Base-by-base conservation (phyloP, 2,797 vertebrate genomes). In the Bovichtus variegatus region DNA sequence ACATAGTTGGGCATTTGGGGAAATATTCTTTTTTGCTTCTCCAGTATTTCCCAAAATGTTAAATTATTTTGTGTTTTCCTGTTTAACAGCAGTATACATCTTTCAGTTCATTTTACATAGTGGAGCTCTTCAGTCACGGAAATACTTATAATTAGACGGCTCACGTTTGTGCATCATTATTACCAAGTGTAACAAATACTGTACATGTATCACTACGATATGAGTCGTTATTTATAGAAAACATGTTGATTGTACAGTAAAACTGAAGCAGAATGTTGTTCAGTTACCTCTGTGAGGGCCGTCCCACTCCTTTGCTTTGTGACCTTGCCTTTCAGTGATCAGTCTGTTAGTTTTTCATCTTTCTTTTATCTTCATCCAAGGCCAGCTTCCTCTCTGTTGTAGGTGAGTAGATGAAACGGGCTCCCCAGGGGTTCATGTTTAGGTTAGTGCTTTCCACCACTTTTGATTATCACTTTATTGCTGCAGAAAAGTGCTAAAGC, bases 311-410 rank as follows among this genome's bases (percentile, higher is more conserved):
- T 51, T 84, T 63, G 38, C 71, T 76, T 71, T 79, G 60, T 80
- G 82, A 86, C 90, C 86, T 93, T 91, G 80, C 27, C 34, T 86
- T 68, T 76, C 49, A 47, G 29, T 69, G 70, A 77, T 87, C 62
- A 49, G 47, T 74, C 77, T 67, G 55, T 62, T 63, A 7, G n/a
- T 68, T 63, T 64, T 59, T 57, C 51, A 18, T 38, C 46, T 61
- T 79, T 78, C 79, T 87, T 91, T 89, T 47, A 89, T 88, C 83
- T 78, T 25, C 36, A 76, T 87, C 86, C 82, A 79, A 86, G 88
- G 87, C 77, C 74, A 62, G 58, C 43, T 67, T 67, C 50, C 23
- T 55, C 63, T 77, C 67, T 66, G 76, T 58, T 75, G 57, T 71
- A 75, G 89, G 82, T 83, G 71, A 77, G 70, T 13, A 67, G 77